Evolutionary conservation across 1,140 invertebrate genomes (phyloP).

Genomic region (Drosophila navojoa): DNA sequence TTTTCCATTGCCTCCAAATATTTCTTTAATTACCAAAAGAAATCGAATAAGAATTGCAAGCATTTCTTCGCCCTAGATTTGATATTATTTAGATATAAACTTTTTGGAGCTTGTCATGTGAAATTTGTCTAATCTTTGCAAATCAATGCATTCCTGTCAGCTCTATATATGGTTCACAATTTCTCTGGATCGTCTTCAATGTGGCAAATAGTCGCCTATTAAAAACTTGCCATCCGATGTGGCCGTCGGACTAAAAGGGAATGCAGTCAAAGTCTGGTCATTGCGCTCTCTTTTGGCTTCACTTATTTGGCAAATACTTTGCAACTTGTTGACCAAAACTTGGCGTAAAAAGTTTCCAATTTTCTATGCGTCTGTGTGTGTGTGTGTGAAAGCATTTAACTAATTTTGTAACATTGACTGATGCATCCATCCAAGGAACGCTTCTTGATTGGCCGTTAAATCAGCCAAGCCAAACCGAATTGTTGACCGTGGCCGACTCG

Average conservation of each 20-base stretch:
- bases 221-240: conserved; percentile 31
- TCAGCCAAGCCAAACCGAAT: conserved; percentile 35
- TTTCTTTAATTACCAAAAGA: no score
- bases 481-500: conserved; percentile 19
- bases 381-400: conserved; percentile 60
- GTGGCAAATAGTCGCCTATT: conserved; percentile 10
- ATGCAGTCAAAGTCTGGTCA: conserved; percentile 23
- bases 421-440: conserved; percentile 20
- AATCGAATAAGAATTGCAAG: no score
- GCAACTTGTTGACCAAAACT: conserved; percentile 70
- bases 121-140: no score
- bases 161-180: neutral
- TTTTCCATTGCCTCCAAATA: no score
- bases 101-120: no score
- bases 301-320: conserved; percentile 58
- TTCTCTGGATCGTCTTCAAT: neutral
- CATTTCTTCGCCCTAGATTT: no score
- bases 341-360: conserved; percentile 45
- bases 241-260: neutral
- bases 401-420: conserved; percentile 77
- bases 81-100: no score
- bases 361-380: neutral
- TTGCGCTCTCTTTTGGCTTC: conserved; percentile 19
- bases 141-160: no score
- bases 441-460: conserved; percentile 67